phyloP scores from a whole-genome alignment of 2,888 invertebrate genomes.

The Lasius fuliginosus region DNA sequence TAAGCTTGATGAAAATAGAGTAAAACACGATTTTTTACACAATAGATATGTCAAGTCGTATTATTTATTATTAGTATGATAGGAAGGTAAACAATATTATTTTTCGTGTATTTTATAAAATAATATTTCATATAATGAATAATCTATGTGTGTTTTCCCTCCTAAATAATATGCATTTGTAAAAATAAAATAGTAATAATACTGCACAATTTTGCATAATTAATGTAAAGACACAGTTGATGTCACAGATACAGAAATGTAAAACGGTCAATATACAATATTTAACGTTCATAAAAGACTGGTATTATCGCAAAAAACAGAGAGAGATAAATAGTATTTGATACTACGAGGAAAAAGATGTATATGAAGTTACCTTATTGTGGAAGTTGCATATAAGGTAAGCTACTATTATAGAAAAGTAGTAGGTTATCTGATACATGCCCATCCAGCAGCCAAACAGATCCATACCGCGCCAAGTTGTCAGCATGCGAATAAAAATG shows the following conservation, averaged over 20 bases:
- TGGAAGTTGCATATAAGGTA: conserved; percentile 52
- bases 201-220: background rate
- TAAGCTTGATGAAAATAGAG: background rate
- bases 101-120: background rate
- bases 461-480: conserved; percentile 63
- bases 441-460: conserved; percentile 67
- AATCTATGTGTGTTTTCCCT: background rate
- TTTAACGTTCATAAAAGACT: conserved; percentile 1
- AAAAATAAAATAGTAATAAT: conserved; percentile 2
- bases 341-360: conserved; percentile 32
- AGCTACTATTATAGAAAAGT: conserved; percentile 58
- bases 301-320: conserved; percentile 15
- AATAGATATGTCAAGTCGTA: background rate
- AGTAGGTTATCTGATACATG: conserved; percentile 67
- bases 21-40: background rate
- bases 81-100: background rate
- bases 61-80: background rate
- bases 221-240: background rate
- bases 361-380: conserved; percentile 63
- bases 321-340: conserved; percentile 29
- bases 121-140: background rate
- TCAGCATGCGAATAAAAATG: conserved; percentile 55
- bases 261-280: background rate
- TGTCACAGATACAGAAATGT: background rate
- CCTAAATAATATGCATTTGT: too few relatives aligned